Evolutionary conservation across 2,888 invertebrate genomes (phyloP), one percentile per base, ranked within the genome.

Genomic region (Drosophila setosimentum): DNA sequence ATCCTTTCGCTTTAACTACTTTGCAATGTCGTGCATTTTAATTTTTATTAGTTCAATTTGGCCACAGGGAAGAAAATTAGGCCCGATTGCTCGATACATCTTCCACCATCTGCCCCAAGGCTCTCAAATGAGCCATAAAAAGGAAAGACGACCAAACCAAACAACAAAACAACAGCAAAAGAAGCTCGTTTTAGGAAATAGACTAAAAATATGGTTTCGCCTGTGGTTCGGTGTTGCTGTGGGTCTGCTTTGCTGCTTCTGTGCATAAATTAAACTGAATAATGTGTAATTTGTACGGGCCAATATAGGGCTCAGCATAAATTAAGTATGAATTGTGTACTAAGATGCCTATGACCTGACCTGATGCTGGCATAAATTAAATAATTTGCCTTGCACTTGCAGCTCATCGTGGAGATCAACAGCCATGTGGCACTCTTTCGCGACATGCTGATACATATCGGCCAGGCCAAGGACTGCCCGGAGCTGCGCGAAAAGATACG

Each of bases 341-440:
- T 63, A 32, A 64, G 51, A 32, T 70, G 40, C 33, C 30, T 61
- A 21, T 32, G 48, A 68, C 35, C 48, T 53, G n/a, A 13, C 8
- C 49, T 42, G 42, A 40, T 30, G 40, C 30, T 40, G 45, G 82
- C 85, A 84, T 89, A 85, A 88, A 82, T 84, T 85, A 82, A 74
- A 64, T 63, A 55, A 59, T 67, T 83, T 63, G 74, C 75, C 76
- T 81, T 84, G 79, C 73, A 72, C 82, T 94, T 94, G n/a, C 95
- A 98, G 98, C 94, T 97, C 91, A 97, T 97, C 92, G 95, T 96
- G 91, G 97, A 98, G 93, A 97, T 98, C 94, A 98, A 98, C 94
- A 96, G 96, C 90, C 97, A 97, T 93, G 95, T 97, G 93, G 97
- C 97, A 68, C 94, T 97, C 90, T 97, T 97, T 93, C 96, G 97